These are phyloP conservation scores for Ceratina australensis DNA, from an alignment of 1,140 invertebrate species.

Conservation along the genomic window DNA sequence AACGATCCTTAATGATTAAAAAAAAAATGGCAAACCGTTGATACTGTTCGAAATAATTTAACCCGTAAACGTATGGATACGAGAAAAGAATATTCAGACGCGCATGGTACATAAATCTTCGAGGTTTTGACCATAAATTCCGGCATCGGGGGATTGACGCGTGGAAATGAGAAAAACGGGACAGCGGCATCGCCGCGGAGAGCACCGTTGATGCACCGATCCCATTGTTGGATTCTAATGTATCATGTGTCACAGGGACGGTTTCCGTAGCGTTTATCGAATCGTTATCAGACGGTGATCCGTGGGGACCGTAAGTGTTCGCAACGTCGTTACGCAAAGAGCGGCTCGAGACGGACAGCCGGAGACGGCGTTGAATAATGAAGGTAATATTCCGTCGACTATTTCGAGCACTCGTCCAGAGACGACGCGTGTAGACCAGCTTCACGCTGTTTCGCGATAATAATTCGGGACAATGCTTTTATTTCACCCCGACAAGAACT, in stretches of 20 bases:
- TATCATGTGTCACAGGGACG: slow-evolving; percentile 13
- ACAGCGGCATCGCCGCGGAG: neutral
- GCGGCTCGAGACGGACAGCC: slow-evolving; percentile 6
- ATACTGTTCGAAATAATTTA: too few relatives aligned
- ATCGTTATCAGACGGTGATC: neutral
- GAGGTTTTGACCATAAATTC: neutral
- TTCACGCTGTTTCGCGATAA: slow-evolving; percentile 34
- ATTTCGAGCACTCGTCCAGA: slow-evolving; percentile 16
- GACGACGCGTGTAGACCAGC: slow-evolving; percentile 23
- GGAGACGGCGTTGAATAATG: slow-evolving; percentile 27
- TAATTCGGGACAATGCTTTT: slow-evolving; percentile 44
- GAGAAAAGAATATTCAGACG: too few relatives aligned
- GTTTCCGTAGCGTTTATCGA: slow-evolving; percentile 25
- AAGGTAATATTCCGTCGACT: slow-evolving; percentile 29
- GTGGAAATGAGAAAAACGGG: slow-evolving; percentile 38
- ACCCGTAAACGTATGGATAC: too few relatives aligned
- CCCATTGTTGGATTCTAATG: slow-evolving; percentile 32
- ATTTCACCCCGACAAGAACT: slow-evolving; percentile 21
- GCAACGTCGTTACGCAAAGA: slow-evolving; percentile 11
- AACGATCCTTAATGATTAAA: too few relatives aligned
- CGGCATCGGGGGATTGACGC: slow-evolving; percentile 12
- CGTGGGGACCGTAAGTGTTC: too few relatives aligned
- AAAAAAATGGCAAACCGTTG: too few relatives aligned
- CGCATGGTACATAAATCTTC: neutral
- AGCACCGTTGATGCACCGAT: neutral